Evolutionary conservation across 2,797 vertebrate genomes (phyloP), one percentile per base, ranked within the genome.

Genomic region (Hydrolagus colliei): DNA sequence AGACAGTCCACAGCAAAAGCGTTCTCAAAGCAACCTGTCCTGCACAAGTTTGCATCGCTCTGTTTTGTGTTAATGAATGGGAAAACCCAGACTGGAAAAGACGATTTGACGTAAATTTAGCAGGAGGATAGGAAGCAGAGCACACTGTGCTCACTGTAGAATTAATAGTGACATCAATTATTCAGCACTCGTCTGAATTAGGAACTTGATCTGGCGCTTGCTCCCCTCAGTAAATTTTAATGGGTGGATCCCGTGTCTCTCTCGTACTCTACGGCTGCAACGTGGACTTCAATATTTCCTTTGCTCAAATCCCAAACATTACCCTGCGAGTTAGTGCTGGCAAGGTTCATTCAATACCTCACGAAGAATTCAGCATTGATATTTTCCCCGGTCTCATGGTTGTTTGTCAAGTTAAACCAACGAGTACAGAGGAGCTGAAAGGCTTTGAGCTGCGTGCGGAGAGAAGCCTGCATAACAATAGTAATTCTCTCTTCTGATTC

Each of bases 221-320:
- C 90, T 92, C 92, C 92, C 92, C 92, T 92, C 88, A 87, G 93
- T 96, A 93, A 92, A 95, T 96, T 94, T 96, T 95, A 94, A 98
- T 96, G 96, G 96, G 94, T 91, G 90, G 95, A 96, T 96, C 96
- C 92, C 92, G 92, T 97, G 93, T 94, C 92, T 88, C 93, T 94
- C 93, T 95, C 93, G 94, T 93, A 93, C 35, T 84, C 87, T 86
- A 88, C 90, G 91, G 93, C 92, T 91, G 90, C 92, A 93, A 92
- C 91, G 91, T 92, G 86, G 86, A 90, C 90, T 92, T 94, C 86
- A 92, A 94, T 93, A 93, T 92, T 95, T 94, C 91, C 93, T 67
- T 86, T 87, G 72, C 32, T 20, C 65, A 82, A 82, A 65, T 84
- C 79, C 35, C 41, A 84, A 68, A 84, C 68, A 68, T 71, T 84